Evolutionary conservation across 2,888 invertebrate species (phyloP).

Genomic region (Acanthoscelides obtectus): DNA sequence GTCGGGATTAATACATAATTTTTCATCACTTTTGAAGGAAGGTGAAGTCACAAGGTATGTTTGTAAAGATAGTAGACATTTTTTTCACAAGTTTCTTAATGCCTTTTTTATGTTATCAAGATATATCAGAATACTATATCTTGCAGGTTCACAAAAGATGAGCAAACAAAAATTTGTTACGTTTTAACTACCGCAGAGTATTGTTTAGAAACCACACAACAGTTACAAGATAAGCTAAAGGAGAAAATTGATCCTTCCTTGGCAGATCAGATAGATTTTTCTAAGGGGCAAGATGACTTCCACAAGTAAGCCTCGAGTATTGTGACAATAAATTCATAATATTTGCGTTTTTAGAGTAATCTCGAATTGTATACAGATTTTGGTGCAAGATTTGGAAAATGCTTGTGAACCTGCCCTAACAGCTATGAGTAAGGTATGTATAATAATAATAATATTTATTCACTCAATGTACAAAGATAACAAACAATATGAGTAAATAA

Average conservation of each 20-base stretch:
- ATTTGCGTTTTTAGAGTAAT: conserved; percentile 62
- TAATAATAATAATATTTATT: background rate
- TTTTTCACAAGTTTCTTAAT: background rate
- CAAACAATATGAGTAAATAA: no score
- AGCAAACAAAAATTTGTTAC: conserved; percentile 63
- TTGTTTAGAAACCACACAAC: conserved; percentile 95
- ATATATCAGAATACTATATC: background rate
- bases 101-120: no score
- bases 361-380: conserved; percentile 81
- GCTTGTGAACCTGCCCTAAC: conserved; percentile 91
- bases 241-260: conserved; percentile 76
- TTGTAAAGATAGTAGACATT: no score
- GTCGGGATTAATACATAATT: conserved; percentile 77
- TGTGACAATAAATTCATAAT: background rate
- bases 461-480: no score
- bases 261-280: conserved; percentile 75
- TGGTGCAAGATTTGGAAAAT: conserved; percentile 91
- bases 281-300: conserved; percentile 84
- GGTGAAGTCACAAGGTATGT: conserved; percentile 55
- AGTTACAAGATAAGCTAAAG: conserved; percentile 85
- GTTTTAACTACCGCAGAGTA: conserved; percentile 97
- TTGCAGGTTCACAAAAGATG: conserved; percentile 57
- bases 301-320: conserved; percentile 46
- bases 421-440: conserved; percentile 80
- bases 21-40: conserved; percentile 80